Conservation (phyloP, 30 jellyfish, hydroid and myxozoan species). For the Chrysaora quinquecirrha region DNA sequence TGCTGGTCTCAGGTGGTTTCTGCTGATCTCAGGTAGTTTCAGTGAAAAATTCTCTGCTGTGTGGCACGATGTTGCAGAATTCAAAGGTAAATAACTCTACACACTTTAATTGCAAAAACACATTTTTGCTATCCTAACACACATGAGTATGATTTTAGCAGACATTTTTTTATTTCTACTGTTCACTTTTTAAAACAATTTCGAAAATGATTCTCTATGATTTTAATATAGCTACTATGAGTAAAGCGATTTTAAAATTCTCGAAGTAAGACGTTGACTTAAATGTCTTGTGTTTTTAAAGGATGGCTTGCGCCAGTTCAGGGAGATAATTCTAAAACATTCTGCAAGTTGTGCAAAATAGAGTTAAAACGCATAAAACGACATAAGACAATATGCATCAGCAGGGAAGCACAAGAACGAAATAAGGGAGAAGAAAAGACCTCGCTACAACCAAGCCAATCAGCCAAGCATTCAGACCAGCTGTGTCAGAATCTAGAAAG, state of each 20-base stretch:
- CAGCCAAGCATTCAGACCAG: slow-evolving; percentile 31
- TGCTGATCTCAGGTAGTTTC: no score
- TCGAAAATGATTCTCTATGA: not conserved
- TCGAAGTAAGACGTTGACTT: not conserved
- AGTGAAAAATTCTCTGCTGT: not conserved
- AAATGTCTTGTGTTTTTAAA: not conserved
- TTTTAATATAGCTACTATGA: no score
- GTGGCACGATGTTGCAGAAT: not conserved
- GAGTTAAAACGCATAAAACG: slow-evolving; percentile 19
- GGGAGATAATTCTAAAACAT: slow-evolving; percentile 2
- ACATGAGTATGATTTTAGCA: not conserved
- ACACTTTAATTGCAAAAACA: not conserved
- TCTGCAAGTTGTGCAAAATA: slow-evolving; percentile 10
- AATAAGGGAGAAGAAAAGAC: not conserved
- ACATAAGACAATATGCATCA: slow-evolving; percentile 3
- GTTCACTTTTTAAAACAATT: not conserved
- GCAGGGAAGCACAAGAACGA: slow-evolving; percentile 10
- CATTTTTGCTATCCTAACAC: not conserved
- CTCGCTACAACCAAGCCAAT: slow-evolving; percentile 5
- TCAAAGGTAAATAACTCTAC: not conserved
- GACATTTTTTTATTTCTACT: not conserved
- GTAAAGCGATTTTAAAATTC: no score
- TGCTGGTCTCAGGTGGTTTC: no score
- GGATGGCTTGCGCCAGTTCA: slow-evolving; percentile 26
- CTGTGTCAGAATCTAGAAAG: slow-evolving; percentile 15